Evolutionary conservation across 2,113 vertebrate genomes (phyloP), one percentile per base, ranked within the genome.

Genomic region (Ascaphus truei): DNA sequence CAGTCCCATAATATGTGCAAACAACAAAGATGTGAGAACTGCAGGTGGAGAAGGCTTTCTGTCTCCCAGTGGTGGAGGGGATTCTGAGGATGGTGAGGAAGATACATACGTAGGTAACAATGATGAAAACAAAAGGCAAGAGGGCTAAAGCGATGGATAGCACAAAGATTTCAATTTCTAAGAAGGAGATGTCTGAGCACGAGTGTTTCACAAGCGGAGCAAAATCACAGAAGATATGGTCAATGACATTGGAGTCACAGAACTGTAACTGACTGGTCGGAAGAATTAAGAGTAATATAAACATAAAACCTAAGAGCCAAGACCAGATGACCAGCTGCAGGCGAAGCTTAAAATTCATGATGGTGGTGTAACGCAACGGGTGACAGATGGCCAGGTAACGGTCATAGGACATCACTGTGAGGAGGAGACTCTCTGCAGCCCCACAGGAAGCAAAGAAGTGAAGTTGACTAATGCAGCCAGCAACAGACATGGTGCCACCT

Each of bases 211-310:
- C 6, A 11, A 80, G 60, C 1, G 77, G 77, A 15, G 77, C 59
- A 31, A 79, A 55, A 65, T 82, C 80, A 67, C 75, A 80, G 2
- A 79, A 75, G 55, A 67, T 77, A 27, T 83, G 77, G 15, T 83
- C 69, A 1, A 75, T 81, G 4, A 60, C 30, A 65, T 75, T 78
- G 23, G 73, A 73, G 4, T 76, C 76, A 75, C 77, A 81, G 31
- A 75, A 83, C 1, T 72, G 71, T n/a, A 79, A 66, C 16, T 33
- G 26, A 37, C 76, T 51, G 11, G 72, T 4, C 11, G 76, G 69
- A 39, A 72, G 64, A 58, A 78, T 58, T 50, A 81, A 74, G 48
- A 55, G 48, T 22, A 29, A 61, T 15, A 76, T 77, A 36, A 77
- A 75, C 0, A 77, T 22, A 45, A 73, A 76, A 1, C 77, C 74